phyloP scores from a whole-genome alignment of 1,140 invertebrate genomes.

The Mercenaria mercenaria region DNA sequence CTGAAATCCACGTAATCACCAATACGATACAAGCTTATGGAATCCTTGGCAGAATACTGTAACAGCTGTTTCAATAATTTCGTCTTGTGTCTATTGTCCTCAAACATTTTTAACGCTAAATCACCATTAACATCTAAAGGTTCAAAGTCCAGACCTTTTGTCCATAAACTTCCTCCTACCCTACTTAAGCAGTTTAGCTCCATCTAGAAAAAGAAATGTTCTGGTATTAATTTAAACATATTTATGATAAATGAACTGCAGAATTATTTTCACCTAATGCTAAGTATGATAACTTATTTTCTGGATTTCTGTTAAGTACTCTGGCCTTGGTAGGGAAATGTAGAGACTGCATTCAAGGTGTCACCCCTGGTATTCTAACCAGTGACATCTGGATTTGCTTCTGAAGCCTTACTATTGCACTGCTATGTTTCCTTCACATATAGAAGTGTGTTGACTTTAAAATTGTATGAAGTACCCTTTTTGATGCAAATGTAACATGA shows the following conservation, averaged over 20 bases:
- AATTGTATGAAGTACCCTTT: too few species aligned
- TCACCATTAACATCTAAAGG: slow-evolving; percentile 91
- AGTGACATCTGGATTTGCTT: too few species aligned
- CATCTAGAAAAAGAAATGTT: slow-evolving; percentile 82
- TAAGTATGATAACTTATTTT: background rate
- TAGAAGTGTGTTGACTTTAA: too few species aligned
- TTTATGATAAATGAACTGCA: background rate
- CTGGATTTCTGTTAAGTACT: background rate
- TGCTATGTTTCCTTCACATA: too few species aligned
- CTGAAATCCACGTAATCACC: slow-evolving; percentile 96
- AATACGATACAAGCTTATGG: slow-evolving; percentile 92
- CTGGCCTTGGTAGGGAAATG: too few species aligned
- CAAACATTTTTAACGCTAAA: slow-evolving; percentile 94
- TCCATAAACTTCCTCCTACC: slow-evolving; percentile 89
- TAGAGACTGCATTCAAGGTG: too few species aligned
- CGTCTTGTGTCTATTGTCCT: slow-evolving; percentile 89
- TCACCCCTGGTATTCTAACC: too few species aligned
- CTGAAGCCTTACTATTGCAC: too few species aligned
- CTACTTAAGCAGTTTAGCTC: slow-evolving; percentile 93
- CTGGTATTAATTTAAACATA: background rate
- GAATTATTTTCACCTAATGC: background rate
- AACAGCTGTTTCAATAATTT: slow-evolving; percentile 91
- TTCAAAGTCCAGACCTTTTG: slow-evolving; percentile 89
- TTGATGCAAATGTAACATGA: too few species aligned
- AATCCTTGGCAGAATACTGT: slow-evolving; percentile 84